A percentile compares a stretch with the other conserved stretches of the same genome.
phyloP scores from a whole-genome alignment of 2,888 invertebrate species.

The Selenia dentaria region DNA sequence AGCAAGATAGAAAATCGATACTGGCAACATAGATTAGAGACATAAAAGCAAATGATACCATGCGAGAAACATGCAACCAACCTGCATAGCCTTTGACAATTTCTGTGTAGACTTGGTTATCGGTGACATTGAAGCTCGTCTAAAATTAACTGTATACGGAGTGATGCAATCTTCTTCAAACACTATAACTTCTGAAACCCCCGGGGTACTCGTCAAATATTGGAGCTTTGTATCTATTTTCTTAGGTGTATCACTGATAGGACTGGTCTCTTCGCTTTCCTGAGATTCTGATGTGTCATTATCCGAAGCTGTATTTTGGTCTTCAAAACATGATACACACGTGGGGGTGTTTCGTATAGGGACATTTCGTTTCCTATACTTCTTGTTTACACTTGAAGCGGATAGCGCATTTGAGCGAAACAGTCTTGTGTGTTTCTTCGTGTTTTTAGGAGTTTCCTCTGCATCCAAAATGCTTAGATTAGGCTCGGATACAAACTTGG shows the following conservation, averaged over 20 bases:
- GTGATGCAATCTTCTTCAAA: slow-evolving; percentile 66
- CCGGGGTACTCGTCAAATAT: slow-evolving; percentile 78
- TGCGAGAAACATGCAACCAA: slow-evolving; percentile 64
- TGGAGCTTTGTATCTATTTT: slow-evolving; percentile 47
- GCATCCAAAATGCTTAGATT: slow-evolving; percentile 69
- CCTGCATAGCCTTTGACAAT: slow-evolving; percentile 96
- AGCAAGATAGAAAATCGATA: not conserved
- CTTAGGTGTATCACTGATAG: slow-evolving; percentile 56
- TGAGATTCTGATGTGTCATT: slow-evolving; percentile 41
- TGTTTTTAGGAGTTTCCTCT: slow-evolving; percentile 74
- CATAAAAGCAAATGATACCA: slow-evolving; percentile 33
- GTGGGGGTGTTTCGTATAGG: slow-evolving; percentile 64
- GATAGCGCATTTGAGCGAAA: slow-evolving; percentile 71
- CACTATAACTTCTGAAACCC: slow-evolving; percentile 53
- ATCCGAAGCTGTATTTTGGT: slow-evolving; percentile 58
- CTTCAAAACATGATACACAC: slow-evolving; percentile 75
- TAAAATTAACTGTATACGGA: slow-evolving; percentile 73
- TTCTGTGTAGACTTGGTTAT: slow-evolving; percentile 94
- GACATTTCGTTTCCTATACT: slow-evolving; percentile 66
- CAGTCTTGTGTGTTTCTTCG: slow-evolving; percentile 65
- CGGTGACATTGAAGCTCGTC: slow-evolving; percentile 93
- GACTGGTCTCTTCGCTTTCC: slow-evolving; percentile 34
- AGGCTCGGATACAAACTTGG: slow-evolving; percentile 79
- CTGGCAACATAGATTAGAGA: slow-evolving; percentile 31
- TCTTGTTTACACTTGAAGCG: slow-evolving; percentile 63